Percentiles rank a stretch among this genome's conserved stretches.
Evolutionary conservation across 2,888 invertebrate genomes (phyloP).

Genomic region (Pheosia gnoma): DNA sequence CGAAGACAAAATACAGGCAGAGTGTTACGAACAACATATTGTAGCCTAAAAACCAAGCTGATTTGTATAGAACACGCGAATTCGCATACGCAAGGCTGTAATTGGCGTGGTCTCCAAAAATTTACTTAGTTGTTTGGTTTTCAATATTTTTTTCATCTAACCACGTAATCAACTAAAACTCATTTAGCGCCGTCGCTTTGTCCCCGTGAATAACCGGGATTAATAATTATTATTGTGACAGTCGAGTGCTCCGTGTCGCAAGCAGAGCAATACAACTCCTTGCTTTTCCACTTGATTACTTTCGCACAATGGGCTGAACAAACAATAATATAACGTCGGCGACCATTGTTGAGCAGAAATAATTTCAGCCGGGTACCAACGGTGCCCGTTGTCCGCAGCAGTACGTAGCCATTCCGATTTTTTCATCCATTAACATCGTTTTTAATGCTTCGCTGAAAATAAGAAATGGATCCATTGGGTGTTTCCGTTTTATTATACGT

Average conservation of each 20-base stretch:
- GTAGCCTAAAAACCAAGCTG: too few species aligned
- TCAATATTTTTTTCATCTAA: not conserved
- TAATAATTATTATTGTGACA: slow-evolving; percentile 50
- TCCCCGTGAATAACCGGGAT: slow-evolving; percentile 35
- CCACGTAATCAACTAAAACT: slow-evolving; percentile 22
- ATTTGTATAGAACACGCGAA: too few species aligned
- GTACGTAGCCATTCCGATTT: slow-evolving; percentile 33
- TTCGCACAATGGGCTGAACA: slow-evolving; percentile 57
- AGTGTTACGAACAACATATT: too few species aligned
- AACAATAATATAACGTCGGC: slow-evolving; percentile 62
- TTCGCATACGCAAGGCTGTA: too few species aligned
- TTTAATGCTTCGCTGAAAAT: slow-evolving; percentile 29
- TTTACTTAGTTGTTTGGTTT: too few species aligned
- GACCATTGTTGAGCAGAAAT: slow-evolving; percentile 54
- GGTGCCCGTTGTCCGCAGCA: slow-evolving; percentile 30
- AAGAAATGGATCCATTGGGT: slow-evolving; percentile 18
- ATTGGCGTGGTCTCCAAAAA: too few species aligned
- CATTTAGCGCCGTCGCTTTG: slow-evolving; percentile 26
- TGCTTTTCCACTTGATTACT: slow-evolving; percentile 66
- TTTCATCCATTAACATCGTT: slow-evolving; percentile 36
- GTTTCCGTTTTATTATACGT: slow-evolving; percentile 14
- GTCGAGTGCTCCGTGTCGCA: slow-evolving; percentile 42
- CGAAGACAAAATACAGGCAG: too few species aligned
- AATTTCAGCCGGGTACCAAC: slow-evolving; percentile 33
- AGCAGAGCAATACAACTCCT: slow-evolving; percentile 54